Base-by-base conservation (phyloP, 1,140 invertebrate genomes). In the Bombyx mori region DNA sequence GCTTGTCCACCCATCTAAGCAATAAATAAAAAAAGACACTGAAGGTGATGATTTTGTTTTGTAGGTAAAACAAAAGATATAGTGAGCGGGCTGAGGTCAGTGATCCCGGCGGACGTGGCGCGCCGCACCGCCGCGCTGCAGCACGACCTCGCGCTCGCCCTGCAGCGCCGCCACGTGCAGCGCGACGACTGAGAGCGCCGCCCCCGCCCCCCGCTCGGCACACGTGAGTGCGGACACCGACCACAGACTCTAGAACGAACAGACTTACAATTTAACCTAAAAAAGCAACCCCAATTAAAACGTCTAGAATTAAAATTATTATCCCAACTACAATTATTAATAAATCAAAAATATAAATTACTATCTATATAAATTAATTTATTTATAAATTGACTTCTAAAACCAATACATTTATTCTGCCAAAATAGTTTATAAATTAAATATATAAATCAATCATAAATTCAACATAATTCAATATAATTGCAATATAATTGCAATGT, bases 31-130 rank as follows among this genome's bases (percentile, higher is more conserved):
- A 18, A 18, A 18, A 18, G 12, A 18, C 12, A 18, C 12, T 18
- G 12, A 18, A 18, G 12, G 12, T 9, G 8, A 9, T 58, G 47
- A 49, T 52, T n/a, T 50, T 35, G 2, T 55, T 50, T 66, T 63
- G 8, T 61, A 88, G 87, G 85, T 57, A 99, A 99, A 90, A 99
- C 98, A 10, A 97, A 96, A 82, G 97, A 99, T 87, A 99, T 99
- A 78, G 97, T 99, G 10, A 99, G 99, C 77, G 97, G 97, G n/a
- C 89, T 99, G 61, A 92, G 98, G 52, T 97, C 96, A 49, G 92
- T 96, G 57, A 92, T 95, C 74, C 93, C 95, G 2, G 86, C 98
- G 43, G 92, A 94, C 12, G 96, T 98, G 79, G 93, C 94, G 66
- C 92, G 92, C 67, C 92, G 94, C 72, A 94, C 96, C 74, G 93